phyloP scores from a whole-genome alignment of 2,888 invertebrate genomes.

The Noctua janthina region DNA sequence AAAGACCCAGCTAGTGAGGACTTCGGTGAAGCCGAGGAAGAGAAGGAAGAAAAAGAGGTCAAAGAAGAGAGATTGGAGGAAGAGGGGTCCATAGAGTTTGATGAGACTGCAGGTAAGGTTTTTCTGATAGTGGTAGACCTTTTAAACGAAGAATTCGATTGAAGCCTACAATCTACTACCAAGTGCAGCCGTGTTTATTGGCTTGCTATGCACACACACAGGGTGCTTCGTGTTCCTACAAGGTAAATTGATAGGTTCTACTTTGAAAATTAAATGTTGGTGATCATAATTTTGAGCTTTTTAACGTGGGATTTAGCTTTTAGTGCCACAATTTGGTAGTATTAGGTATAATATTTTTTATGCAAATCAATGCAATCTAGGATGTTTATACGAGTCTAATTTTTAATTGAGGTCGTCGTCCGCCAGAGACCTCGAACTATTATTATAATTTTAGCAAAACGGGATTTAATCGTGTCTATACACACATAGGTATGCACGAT shows the following conservation, averaged over 20 bases:
- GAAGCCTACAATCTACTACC: background rate
- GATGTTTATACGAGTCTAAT: conserved; percentile 13
- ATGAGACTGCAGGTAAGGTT: conserved; percentile 81
- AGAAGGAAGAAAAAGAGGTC: conserved; percentile 80
- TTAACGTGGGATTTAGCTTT: background rate
- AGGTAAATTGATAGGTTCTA: background rate
- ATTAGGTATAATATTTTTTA: conserved; percentile 22
- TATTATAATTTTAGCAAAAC: conserved; percentile 22
- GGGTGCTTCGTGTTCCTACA: too few species aligned
- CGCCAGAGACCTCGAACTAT: conserved; percentile 37
- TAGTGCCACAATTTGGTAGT: conserved; percentile 3
- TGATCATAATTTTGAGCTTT: background rate
- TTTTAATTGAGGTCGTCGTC: conserved; percentile 43
- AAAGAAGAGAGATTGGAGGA: conserved; percentile 83
- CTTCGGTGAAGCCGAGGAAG: conserved; percentile 86
- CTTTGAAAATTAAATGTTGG: background rate
- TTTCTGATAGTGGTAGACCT: background rate
- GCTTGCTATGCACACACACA: background rate
- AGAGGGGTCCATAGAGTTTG: conserved; percentile 83
- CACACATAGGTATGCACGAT: background rate
- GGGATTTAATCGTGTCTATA: conserved; percentile 6
- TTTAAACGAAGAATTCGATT: background rate
- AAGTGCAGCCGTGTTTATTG: background rate
- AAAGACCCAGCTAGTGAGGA: conserved; percentile 88
- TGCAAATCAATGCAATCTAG: conserved; percentile 41